These are phyloP conservation scores for Callopanchax toddi DNA, from an alignment of 2,113 vertebrate species.

Conservation along the genomic window DNA sequence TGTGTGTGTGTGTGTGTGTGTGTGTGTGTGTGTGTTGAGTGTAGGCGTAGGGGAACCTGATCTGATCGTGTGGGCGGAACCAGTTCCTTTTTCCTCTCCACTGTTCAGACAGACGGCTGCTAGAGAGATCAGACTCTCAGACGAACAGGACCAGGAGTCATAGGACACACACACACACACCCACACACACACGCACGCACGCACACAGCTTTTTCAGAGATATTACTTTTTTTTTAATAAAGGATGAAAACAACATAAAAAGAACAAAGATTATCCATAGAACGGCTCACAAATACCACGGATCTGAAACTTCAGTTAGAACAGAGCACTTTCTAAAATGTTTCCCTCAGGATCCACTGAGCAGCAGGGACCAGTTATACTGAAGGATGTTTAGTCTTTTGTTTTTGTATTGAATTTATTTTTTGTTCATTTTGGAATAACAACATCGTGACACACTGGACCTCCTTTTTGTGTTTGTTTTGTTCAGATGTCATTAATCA, in stretches of 20 bases:
- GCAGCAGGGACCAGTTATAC: constrained; percentile 54
- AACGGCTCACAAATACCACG: constrained; percentile 48
- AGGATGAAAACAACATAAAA: constrained; percentile 38
- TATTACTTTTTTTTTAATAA: constrained; percentile 63
- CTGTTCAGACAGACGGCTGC: constrained; percentile 71
- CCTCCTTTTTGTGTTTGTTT: neutral
- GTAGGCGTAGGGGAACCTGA: constrained; percentile 76
- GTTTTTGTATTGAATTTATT: too few species aligned
- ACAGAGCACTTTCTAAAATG: constrained; percentile 34
- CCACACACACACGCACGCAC: constrained; percentile 29
- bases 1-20: constrained; percentile 29
- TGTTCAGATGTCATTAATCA: constrained; percentile 31
- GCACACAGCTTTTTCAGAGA: constrained; percentile 61
- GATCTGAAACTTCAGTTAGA: constrained; percentile 60
- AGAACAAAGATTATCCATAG: constrained; percentile 59
- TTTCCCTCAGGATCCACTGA: too few species aligned
- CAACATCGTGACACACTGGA: too few species aligned
- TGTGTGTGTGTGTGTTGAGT: constrained; percentile 49
- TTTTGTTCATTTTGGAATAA: constrained; percentile 27
- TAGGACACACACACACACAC: constrained; percentile 55
- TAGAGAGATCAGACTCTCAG: constrained; percentile 78
- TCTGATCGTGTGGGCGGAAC: constrained; percentile 76
- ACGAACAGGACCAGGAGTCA: constrained; percentile 78
- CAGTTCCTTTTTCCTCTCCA: constrained; percentile 41
- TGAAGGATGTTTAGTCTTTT: constrained; percentile 52